Base-by-base conservation (phyloP, 2,113 vertebrate genomes). In the Nicator chloris region DNA sequence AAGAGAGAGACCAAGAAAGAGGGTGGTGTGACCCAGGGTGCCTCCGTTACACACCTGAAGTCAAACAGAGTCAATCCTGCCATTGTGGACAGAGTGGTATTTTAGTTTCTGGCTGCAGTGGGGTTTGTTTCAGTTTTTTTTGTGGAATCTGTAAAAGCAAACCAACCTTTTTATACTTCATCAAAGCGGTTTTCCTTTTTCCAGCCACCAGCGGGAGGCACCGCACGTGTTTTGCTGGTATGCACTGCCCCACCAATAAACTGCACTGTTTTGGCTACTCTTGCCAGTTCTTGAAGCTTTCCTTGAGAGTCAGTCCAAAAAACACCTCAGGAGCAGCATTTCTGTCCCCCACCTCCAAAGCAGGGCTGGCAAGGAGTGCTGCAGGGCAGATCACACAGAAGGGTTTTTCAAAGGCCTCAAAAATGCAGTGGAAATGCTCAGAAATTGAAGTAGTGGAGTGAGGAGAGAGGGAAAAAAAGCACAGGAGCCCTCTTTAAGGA, bases 131-230 rank as follows among this genome's bases (percentile, higher is more conserved):
- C 3, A n/a, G 4, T 26, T 21, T 82, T 86, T 95, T 92, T 84
- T 50, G 86, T 80, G 85, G 88, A 90, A 88, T 59, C 45, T 86
- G 60, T 82, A 54, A 92, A 90, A 92, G 72, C 23, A 81, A 92
- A 92, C 30, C 77, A 84, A 80, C 42, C 82, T 94, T 93, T 93
- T 63, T 90, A 90, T 95, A 50, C 57, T 77, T 66, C 75, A 69
- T 77, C 92, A 77, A 83, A 93, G 71, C 3, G 6, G 37, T 79
- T 96, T 92, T 77, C 63, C 56, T 42, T 87, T 91, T 84, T 70
- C 54, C 79, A 73, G 63, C 54, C 71, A 66, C 59, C 30, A 65
- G 79, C 63, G 16, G 85, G 90, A 92, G 85, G 90, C 63, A 42
- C 15, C 0, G 0, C 71, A 85, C 19, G 5, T 90, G 88, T 88